Evolutionary conservation across 2,797 vertebrate species (phyloP), one percentile per base, ranked within the genome.

Genomic region (Phoxinus dragarum): DNA sequence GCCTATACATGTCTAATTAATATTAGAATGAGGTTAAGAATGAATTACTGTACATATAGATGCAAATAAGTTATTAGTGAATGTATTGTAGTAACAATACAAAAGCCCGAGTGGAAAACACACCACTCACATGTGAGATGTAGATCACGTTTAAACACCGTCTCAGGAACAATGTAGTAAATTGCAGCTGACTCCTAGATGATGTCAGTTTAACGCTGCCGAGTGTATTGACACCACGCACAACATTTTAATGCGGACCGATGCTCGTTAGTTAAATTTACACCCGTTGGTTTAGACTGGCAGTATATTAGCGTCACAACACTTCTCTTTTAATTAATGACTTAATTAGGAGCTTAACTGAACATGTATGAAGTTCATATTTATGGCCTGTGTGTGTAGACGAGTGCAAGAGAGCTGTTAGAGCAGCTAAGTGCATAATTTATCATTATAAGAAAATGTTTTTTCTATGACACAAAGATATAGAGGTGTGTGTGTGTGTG

Each of bases 301-400:
- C 81, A 82, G 42, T 83, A 84, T 75, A 81, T 87, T 84, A 88
- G 80, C 47, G 27, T 80, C 87, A 88, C 69, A 40, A 76, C 66
- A 76, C 49, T 84, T 81, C 85, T 86, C 36, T 61, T 89, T 88
- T 88, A 89, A 89, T 90, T 86, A 90, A 90, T 88, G 86, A 88
- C 85, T 88, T 90, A 85, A 88, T 89, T 89, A 90, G 64, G 21
- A 74, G 83, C 88, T 90, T 90, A 90, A 86, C 88, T 85, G 86
- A 88, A 89, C 89, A 88, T 90, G 85, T 87, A 90, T 88, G 86
- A 82, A 86, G 81, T 84, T 86, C 74, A 88, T 88, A 84, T 88
- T 90, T 86, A 86, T 73, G 77, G 81, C 75, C n/a, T 61, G 68
- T 76, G 69, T 31, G 56, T 59, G 72, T 59, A 36, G 67, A 64